A percentile compares a stretch with the other conserved stretches of the same genome.
Evolutionary conservation across 2,113 vertebrate species (phyloP).

Genomic region (Rhinogobius similis): DNA sequence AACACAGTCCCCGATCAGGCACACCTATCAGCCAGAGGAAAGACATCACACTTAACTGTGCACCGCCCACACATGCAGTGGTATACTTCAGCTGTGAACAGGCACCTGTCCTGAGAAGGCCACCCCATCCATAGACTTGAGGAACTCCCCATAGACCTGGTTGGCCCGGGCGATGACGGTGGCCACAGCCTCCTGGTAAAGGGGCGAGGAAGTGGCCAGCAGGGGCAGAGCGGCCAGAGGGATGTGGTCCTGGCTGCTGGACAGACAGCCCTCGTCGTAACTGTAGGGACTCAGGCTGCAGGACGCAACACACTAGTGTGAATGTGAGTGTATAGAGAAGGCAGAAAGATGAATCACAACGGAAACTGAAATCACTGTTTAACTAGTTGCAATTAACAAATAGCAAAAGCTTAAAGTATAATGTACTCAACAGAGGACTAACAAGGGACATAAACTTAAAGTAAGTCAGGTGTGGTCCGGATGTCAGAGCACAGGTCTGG

Average conservation of each 20-base stretch:
- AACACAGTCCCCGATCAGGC: slow-evolving; percentile 93
- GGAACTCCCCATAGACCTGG: slow-evolving; percentile 90
- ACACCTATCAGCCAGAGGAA: slow-evolving; percentile 79
- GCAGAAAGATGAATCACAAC: not conserved
- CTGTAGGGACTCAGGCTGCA: slow-evolving; percentile 93
- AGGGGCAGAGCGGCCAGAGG: slow-evolving; percentile 93
- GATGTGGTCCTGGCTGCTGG: slow-evolving; percentile 93
- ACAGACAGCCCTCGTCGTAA: slow-evolving; percentile 90
- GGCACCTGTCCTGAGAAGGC: slow-evolving; percentile 93
- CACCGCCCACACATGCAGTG: too few species aligned
- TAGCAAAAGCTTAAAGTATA: too few species aligned
- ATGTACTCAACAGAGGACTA: too few species aligned
- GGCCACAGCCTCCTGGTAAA: slow-evolving; percentile 92
- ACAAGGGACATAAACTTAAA: too few species aligned
- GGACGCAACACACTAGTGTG: slow-evolving; percentile 1
- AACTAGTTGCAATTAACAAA: too few species aligned
- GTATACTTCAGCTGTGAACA: not conserved
- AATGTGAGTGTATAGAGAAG: not conserved
- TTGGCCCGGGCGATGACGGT: slow-evolving; percentile 89
- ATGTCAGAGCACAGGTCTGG: too few species aligned
- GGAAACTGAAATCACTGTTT: too few species aligned
- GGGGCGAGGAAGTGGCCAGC: slow-evolving; percentile 91
- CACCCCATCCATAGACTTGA: slow-evolving; percentile 88
- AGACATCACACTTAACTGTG: not conserved
- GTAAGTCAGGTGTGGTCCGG: too few species aligned